phyloP scores from a whole-genome alignment of 2,888 invertebrate species.

The Synanthedon tipuliformis region DNA sequence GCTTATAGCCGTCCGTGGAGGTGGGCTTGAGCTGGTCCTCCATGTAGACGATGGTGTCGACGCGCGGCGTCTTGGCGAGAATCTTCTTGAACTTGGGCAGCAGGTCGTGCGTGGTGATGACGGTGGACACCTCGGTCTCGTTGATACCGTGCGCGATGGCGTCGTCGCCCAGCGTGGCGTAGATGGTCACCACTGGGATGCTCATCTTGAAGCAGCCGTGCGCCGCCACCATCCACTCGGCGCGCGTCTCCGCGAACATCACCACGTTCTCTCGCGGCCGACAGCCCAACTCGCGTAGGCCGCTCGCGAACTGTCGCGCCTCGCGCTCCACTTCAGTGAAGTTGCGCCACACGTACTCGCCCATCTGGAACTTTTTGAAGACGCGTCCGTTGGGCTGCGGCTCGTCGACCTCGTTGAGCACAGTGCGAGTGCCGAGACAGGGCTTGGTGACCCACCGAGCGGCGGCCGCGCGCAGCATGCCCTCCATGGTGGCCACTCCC shows the following conservation, averaged over 20 bases:
- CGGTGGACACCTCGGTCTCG: constrained; percentile 93
- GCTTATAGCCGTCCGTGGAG: constrained; percentile 77
- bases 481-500: constrained; percentile 84
- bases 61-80: constrained; percentile 76
- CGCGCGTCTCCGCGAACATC: constrained; percentile 90
- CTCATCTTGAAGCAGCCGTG: constrained; percentile 90
- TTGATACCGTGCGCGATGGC: constrained; percentile 97
- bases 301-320: constrained; percentile 87
- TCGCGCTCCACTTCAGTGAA: constrained; percentile 82
- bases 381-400: constrained; percentile 92
- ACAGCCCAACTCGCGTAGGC: constrained; percentile 77
- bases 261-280: constrained; percentile 78
- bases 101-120: constrained; percentile 93
- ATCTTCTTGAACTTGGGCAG: constrained; percentile 90
- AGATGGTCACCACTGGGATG: constrained; percentile 92
- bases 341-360: constrained; percentile 91
- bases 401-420: constrained; percentile 94
- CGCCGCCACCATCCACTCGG: constrained; percentile 94
- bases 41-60: constrained; percentile 86
- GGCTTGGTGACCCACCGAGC: constrained; percentile 78
- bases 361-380: constrained; percentile 97
- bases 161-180: constrained; percentile 96
- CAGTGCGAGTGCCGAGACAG: constrained; percentile 90
- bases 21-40: constrained; percentile 86
- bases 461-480: constrained; percentile 84